A percentile compares a stretch with the other conserved stretches of the same genome.
These are phyloP conservation scores for Marronus borbonicus DNA, from an alignment of 2,888 invertebrate genomes.

Conservation along the genomic window DNA sequence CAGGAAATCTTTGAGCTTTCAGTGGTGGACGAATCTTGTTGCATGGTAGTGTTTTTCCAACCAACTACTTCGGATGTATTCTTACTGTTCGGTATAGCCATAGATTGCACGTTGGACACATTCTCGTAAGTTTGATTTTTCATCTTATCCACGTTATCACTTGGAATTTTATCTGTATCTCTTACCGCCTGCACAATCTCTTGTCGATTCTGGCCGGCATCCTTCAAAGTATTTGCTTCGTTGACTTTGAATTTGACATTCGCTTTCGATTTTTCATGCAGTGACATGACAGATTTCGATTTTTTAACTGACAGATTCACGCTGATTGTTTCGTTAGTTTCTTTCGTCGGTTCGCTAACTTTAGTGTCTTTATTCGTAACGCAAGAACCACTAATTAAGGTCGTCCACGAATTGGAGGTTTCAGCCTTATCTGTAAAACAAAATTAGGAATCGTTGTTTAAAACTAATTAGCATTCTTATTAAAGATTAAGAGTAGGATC, in stretches of 20 bases:
- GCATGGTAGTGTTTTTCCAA: constrained; percentile 48
- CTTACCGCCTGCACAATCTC: constrained; percentile 15
- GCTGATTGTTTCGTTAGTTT: not conserved
- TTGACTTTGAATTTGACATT: constrained; percentile 34
- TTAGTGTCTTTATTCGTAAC: constrained; percentile 13
- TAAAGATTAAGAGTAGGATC: too few species aligned
- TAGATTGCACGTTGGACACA: constrained; percentile 18
- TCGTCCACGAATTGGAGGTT: constrained; percentile 40
- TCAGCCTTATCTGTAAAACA: constrained; percentile 21
- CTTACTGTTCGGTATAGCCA: constrained; percentile 16
- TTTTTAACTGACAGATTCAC: constrained; percentile 11
- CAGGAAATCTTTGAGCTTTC: constrained; percentile 36
- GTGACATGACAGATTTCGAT: constrained; percentile 21
- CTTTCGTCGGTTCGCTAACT: not conserved
- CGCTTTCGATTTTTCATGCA: constrained; percentile 18
- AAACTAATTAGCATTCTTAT: too few species aligned
- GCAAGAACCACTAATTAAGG: constrained; percentile 14
- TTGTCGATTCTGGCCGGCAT: constrained; percentile 1
- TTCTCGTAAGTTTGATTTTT: constrained; percentile 1
- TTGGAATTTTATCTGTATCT: constrained; percentile 29
- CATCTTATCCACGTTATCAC: constrained; percentile 1
- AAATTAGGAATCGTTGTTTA: not conserved
- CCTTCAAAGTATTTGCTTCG: not conserved
- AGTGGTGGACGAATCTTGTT: constrained; percentile 34
- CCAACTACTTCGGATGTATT: constrained; percentile 35